phyloP scores from a whole-genome alignment of 2,888 invertebrate genomes.

The Panzeria rudis region DNA sequence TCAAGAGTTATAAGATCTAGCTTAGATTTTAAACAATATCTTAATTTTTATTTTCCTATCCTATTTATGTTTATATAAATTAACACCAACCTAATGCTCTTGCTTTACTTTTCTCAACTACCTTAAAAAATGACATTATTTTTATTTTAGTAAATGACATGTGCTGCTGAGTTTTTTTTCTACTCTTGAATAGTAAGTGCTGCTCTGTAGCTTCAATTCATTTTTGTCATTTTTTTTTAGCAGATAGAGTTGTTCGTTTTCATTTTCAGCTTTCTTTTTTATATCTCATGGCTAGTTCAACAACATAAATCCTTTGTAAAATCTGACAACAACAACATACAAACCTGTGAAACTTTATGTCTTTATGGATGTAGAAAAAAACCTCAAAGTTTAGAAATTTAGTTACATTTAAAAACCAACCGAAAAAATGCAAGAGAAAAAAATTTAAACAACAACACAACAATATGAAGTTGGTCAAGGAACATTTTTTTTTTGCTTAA shows the following conservation, averaged over 20 bases:
- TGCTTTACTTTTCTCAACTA: neutral
- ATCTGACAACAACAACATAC: slow-evolving; percentile 63
- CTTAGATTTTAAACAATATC: no score
- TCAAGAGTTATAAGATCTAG: no score
- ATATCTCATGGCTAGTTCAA: slow-evolving; percentile 28
- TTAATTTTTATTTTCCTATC: no score
- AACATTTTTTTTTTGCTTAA: neutral
- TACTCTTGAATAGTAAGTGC: slow-evolving; percentile 1
- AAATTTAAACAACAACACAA: slow-evolving; percentile 18
- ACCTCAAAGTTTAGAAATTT: slow-evolving; percentile 30
- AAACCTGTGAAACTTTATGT: slow-evolving; percentile 31
- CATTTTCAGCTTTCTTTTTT: slow-evolving; percentile 35
- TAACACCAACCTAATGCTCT: neutral
- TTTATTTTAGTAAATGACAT: slow-evolving; percentile 61
- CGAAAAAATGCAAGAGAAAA: slow-evolving; percentile 25
- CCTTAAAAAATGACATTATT: slow-evolving; percentile 59
- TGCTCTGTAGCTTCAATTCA: slow-evolving; percentile 36
- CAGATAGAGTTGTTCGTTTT: slow-evolving; percentile 47
- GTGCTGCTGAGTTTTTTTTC: slow-evolving; percentile 42
- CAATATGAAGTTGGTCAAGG: slow-evolving; percentile 44
- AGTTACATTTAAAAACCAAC: slow-evolving; percentile 33
- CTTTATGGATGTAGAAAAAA: neutral
- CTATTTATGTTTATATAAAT: no score
- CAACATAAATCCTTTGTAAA: slow-evolving; percentile 65
- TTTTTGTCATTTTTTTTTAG: slow-evolving; percentile 38